A percentile compares a stretch with the other conserved stretches of the same genome.
Evolutionary conservation across 2,888 invertebrate species (phyloP).

Genomic region (Melipona bicolor): DNA sequence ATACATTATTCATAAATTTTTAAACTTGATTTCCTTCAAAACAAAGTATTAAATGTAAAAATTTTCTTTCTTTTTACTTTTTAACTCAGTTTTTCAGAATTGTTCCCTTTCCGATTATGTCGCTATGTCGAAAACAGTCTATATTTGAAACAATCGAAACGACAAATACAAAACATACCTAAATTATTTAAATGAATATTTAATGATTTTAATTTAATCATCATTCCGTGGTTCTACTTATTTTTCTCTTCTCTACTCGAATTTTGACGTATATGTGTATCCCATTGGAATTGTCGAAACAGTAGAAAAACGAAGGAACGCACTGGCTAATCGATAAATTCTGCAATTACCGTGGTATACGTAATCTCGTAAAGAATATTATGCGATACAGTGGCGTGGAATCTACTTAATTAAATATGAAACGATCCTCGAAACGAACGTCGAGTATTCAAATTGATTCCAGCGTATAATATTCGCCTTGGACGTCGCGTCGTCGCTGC

Average conservation of each 20-base stretch:
- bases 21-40: too few relatives aligned
- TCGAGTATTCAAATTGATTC: conserved; percentile 22
- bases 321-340: conserved; percentile 50
- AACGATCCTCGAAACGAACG: neutral
- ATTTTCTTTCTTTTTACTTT: too few relatives aligned
- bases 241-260: conserved; percentile 24
- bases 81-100: too few relatives aligned
- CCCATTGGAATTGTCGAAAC: conserved; percentile 65
- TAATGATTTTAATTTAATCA: conserved; percentile 66
- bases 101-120: too few relatives aligned
- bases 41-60: too few relatives aligned
- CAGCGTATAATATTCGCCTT: conserved; percentile 13
- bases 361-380: conserved; percentile 25
- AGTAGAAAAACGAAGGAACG: conserved; percentile 49
- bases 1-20: too few relatives aligned
- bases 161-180: too few relatives aligned
- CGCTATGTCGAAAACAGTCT: too few relatives aligned
- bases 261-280: conserved; percentile 48
- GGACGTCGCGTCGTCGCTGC: neutral
- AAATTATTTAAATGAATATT: too few relatives aligned
- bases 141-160: too few relatives aligned
- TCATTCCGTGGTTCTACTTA: conserved; percentile 64
- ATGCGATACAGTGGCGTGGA: conserved; percentile 4
- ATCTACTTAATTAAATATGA: conserved; percentile 22
- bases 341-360: conserved; percentile 44